A percentile compares a stretch with the other conserved stretches of the same genome.
These are phyloP conservation scores for Oxytorus armatus DNA, from an alignment of 2,888 invertebrate species.

Conservation along the genomic window DNA sequence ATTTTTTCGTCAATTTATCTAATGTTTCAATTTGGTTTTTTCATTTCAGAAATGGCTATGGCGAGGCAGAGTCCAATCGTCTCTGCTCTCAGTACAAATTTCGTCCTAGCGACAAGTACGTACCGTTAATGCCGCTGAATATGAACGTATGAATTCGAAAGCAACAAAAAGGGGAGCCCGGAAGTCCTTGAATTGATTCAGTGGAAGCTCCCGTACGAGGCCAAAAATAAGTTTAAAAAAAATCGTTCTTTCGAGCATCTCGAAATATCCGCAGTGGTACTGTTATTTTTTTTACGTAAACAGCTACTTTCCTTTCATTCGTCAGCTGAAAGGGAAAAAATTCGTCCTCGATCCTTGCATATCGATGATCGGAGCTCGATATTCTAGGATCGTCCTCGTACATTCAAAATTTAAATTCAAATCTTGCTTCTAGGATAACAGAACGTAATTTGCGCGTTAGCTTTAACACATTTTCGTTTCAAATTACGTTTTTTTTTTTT, in stretches of 20 bases:
- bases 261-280: too few species aligned
- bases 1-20: background rate
- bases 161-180: constrained; percentile 70
- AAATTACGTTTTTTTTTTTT: constrained; percentile 16
- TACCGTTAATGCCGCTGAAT: constrained; percentile 84
- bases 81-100: constrained; percentile 88
- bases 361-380: constrained; percentile 62
- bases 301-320: too few species aligned
- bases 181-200: constrained; percentile 56
- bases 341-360: constrained; percentile 48
- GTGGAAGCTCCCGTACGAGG: constrained; percentile 59
- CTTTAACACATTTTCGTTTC: background rate
- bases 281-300: too few species aligned
- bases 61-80: constrained; percentile 86
- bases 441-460: constrained; percentile 5
- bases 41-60: constrained; percentile 86
- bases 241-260: background rate
- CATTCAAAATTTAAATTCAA: constrained; percentile 12
- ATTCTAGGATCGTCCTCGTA: constrained; percentile 59
- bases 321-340: constrained; percentile 41
- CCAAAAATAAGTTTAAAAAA: constrained; percentile 4
- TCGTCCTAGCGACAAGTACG: constrained; percentile 88
- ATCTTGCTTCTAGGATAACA: background rate
- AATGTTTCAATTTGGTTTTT: constrained; percentile 11
- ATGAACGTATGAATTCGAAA: constrained; percentile 82